A percentile compares a stretch with the other conserved stretches of the same genome.
phyloP scores from a whole-genome alignment of 2,888 invertebrate species.

The Microlaimidae sp. region DNA sequence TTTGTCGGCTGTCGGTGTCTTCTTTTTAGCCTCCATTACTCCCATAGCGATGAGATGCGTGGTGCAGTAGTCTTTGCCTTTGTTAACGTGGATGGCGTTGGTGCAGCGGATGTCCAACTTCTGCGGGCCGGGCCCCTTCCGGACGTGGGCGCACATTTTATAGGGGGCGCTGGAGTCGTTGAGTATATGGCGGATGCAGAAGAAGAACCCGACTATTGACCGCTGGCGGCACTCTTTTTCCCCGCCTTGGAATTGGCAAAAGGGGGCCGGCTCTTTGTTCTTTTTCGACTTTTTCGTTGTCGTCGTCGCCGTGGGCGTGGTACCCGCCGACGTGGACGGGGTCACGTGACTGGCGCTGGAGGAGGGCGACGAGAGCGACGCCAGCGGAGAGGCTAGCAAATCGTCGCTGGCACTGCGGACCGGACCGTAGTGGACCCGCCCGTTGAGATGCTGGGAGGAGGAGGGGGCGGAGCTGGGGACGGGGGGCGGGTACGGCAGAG shows the following conservation, averaged over 20 bases:
- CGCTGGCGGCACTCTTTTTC: conserved; percentile 43
- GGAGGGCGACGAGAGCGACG: too few species aligned
- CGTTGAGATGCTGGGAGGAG: too few species aligned
- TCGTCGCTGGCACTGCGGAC: too few species aligned
- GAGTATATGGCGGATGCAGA: conserved; percentile 64
- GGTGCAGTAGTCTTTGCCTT: conserved; percentile 20
- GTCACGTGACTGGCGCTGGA: background rate
- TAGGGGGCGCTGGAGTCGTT: conserved; percentile 66
- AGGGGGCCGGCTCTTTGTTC: background rate
- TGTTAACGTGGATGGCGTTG: conserved; percentile 22
- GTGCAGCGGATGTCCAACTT: conserved; percentile 19
- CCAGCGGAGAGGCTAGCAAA: too few species aligned
- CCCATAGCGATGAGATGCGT: conserved; percentile 29
- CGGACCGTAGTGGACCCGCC: too few species aligned
- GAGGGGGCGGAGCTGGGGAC: background rate
- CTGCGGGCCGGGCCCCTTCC: conserved; percentile 24
- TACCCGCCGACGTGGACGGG: background rate
- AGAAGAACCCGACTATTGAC: conserved; percentile 52
- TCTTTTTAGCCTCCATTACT: conserved; percentile 20
- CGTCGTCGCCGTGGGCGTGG: background rate
- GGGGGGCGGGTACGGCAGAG: background rate
- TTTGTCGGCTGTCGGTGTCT: too few species aligned
- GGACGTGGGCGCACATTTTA: conserved; percentile 56
- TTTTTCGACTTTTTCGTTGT: background rate
- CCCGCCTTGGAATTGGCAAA: background rate